These are phyloP conservation scores for Torymus auratus DNA, from an alignment of 2,888 invertebrate species.

Conservation along the genomic window DNA sequence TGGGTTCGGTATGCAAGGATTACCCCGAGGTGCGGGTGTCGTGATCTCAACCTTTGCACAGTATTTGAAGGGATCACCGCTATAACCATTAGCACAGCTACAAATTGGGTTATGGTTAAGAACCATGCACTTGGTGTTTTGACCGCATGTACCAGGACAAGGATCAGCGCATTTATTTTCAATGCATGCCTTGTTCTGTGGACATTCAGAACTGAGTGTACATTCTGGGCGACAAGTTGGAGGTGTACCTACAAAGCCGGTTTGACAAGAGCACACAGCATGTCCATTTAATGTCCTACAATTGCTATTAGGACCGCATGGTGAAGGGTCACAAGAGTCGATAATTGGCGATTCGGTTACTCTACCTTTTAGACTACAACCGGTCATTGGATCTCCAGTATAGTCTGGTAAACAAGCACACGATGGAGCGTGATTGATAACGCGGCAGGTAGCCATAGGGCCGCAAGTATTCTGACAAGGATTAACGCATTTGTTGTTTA, in stretches of 20 bases:
- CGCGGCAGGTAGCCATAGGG: conserved; percentile 86
- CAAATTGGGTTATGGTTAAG: conserved; percentile 93
- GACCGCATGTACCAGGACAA: conserved; percentile 88
- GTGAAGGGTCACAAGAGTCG: conserved; percentile 87
- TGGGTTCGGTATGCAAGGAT: conserved; percentile 89
- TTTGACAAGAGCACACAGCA: conserved; percentile 88
- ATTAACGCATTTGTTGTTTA: conserved; percentile 90
- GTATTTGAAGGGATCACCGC: conserved; percentile 88
- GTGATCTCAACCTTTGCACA: conserved; percentile 81
- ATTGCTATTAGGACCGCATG: conserved; percentile 90
- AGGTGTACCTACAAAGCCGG: conserved; percentile 86
- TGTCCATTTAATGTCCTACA: conserved; percentile 87
- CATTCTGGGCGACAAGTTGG: conserved; percentile 90
- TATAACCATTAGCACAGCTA: conserved; percentile 86
- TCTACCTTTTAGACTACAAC: conserved; percentile 74
- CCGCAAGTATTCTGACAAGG: conserved; percentile 91
- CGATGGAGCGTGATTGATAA: conserved; percentile 89
- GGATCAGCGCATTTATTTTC: conserved; percentile 89
- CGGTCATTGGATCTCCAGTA: conserved; percentile 85
- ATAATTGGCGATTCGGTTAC: conserved; percentile 62
- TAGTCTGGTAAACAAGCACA: conserved; percentile 88
- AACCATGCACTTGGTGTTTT: conserved; percentile 89
- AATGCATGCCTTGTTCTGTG: conserved; percentile 88
- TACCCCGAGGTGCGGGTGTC: conserved; percentile 74
- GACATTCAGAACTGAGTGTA: conserved; percentile 89